Base-by-base conservation (phyloP, 2,888 invertebrate genomes). In the Lysandra bellargus region DNA sequence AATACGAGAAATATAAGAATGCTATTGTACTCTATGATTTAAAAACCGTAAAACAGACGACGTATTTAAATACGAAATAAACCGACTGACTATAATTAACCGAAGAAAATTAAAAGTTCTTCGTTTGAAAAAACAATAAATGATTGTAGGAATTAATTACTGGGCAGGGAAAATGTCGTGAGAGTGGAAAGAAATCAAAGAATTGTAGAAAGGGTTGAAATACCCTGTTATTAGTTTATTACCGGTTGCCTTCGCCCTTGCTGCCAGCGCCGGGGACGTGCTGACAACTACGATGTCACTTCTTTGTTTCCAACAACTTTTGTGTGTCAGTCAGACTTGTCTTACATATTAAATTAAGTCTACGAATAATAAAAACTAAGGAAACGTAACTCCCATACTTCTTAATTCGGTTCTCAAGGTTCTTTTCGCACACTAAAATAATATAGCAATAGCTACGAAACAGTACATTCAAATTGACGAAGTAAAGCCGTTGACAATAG, bases 221-320 rank as follows among this genome's bases (percentile, higher is more conserved):
- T 85, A 85, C 85, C 86, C 91, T 93, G 88, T 93, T 88, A 93
- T 93, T 93, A 93, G 85, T 88, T 88, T 90, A 91, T 91, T 90
- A 88, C 88, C 86, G 84, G 87, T 86, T 90, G 90, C 89, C 90
- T 57, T 57, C 57, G 57, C 57, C 57, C 57, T 57, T 86, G 83
- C 81, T 84, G 86, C 33, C 69, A 33, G 33, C 12, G 33, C 33
- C 69, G 85, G 86, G 88, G 92, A 92, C 88, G 84, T 89, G 88
- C 84, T 87, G 90, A 86, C 91, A 87, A 85, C 84, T 85, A 82
- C 82, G 83, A 85, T 86, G 78, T 80, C 44, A 78, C 74, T 60
- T 64, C 61, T 72, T n/a, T 57, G 53, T 44, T 33, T 60, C 44
- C 49, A 61, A 77, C 64, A 14, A 49, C 78, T 49, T 49, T 53